Evolutionary conservation across 2,113 vertebrate species (phyloP), one percentile per base, ranked within the genome.

Genomic region (Hydrolagus affinis): DNA sequence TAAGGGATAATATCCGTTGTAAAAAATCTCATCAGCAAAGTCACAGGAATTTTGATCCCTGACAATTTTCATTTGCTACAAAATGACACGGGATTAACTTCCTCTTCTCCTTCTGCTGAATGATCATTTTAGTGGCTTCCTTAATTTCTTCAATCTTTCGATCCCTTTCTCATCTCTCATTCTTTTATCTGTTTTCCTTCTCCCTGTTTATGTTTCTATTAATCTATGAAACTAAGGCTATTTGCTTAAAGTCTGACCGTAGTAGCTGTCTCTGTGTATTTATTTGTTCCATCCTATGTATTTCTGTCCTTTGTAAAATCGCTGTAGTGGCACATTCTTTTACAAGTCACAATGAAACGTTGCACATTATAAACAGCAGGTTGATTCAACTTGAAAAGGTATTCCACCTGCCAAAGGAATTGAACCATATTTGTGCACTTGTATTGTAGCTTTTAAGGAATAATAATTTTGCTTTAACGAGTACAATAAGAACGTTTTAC

Each of bases 1-100:
- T 87, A 87, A 88, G 90, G 66, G 30, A 83, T 66, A 28, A 30
- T 83, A 83, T 83, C 62, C 60, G 64, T 25, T 66, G 32, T 83
- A 25, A 19, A 83, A 83, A 66, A 83, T 83, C 14, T 68, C 62
- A 83, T 83, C 78, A 64, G 78, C 62, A 83, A 83, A 83, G 62
- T 83, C 78, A 28, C 78, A 66, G 62, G 78, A 83, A 83, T 32
- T 64, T 68, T 19, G 78, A 83, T 83, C 78, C 32, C 60, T 83
- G 78, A 83, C 62, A 83, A 83, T 68, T 28, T 66, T 68, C 25
- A 83, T 83, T 83, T 83, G 25, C 78, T 25, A 68, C 78, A 32
- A 66, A 64, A 66, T 66, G 32, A 83, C 32, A 68, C 15, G 0
- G 8, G 8, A 64, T 80, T 66, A 83, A 19, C 66, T 83, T 83